Percentiles rank a stretch among this genome's conserved stretches.
These are phyloP conservation scores for Adelosebastes latens DNA, from an alignment of 2,797 vertebrate genomes.

Conservation along the genomic window DNA sequence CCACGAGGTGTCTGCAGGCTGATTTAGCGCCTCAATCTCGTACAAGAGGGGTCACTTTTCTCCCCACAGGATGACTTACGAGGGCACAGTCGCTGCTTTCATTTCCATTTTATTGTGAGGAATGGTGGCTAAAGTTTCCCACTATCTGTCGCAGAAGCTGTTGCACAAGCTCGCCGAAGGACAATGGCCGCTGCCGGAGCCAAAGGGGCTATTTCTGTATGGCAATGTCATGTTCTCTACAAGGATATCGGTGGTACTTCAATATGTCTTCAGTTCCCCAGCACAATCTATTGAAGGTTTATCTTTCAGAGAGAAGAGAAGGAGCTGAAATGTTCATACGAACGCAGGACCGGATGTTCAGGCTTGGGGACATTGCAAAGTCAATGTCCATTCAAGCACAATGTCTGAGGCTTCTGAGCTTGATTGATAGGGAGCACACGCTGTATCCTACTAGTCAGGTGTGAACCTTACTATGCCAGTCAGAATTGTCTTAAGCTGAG, in stretches of 20 bases:
- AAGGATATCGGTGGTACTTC: background rate
- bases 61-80: slow-evolving; percentile 61
- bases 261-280: background rate
- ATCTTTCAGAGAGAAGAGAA: background rate
- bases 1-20: slow-evolving; percentile 63
- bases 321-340: background rate
- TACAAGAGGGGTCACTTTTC: slow-evolving; percentile 61
- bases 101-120: slow-evolving; percentile 72
- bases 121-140: slow-evolving; percentile 46
- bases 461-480: background rate
- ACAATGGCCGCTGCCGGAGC: background rate
- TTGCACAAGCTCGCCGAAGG: slow-evolving; percentile 16
- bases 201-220: background rate
- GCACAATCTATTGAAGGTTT: background rate
- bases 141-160: slow-evolving; percentile 13
- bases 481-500: background rate
- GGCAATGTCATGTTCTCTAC: background rate
- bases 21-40: slow-evolving; percentile 77
- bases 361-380: background rate
- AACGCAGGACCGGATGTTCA: background rate
- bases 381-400: background rate
- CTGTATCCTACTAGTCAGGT: background rate
- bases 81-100: slow-evolving; percentile 57
- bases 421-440: background rate
- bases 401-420: background rate